Conservation (phyloP, 2,113 vertebrate genomes). For the Cyprinodon variegatus region DNA sequence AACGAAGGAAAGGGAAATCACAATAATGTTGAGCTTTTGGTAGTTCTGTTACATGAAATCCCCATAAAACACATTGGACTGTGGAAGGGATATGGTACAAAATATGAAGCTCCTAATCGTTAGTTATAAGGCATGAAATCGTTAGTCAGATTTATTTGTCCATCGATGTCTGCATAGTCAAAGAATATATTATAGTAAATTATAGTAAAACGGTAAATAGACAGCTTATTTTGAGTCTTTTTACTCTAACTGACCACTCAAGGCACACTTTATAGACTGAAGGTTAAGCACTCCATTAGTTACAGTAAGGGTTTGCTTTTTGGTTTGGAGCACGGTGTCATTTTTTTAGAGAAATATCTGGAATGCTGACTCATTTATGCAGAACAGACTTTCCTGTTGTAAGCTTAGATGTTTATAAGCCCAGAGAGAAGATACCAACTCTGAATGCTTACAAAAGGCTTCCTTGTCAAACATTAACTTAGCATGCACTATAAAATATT, state of each 20-base stretch:
- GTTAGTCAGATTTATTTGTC: no score
- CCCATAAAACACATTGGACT: neutral
- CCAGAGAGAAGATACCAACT: neutral
- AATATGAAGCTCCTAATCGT: no score
- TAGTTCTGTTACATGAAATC: neutral
- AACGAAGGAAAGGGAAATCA: neutral
- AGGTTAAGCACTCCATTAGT: no score
- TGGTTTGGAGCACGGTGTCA: neutral
- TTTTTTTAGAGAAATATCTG: neutral
- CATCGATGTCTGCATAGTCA: no score
- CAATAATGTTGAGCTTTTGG: neutral
- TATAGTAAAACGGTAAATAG: no score
- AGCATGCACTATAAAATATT: neutral
- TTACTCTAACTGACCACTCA: no score
- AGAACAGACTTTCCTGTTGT: neutral
- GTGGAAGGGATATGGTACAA: no score
- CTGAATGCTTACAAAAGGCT: neutral
- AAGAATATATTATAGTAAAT: no score
- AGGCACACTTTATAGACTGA: no score
- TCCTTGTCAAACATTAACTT: neutral
- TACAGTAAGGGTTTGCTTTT: neutral
- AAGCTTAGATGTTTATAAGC: neutral
- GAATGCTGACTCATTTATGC: neutral
- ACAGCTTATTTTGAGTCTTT: no score
- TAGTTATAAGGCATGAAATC: no score